phyloP scores from a whole-genome alignment of 2,888 invertebrate genomes.

The Phalera bucephala region DNA sequence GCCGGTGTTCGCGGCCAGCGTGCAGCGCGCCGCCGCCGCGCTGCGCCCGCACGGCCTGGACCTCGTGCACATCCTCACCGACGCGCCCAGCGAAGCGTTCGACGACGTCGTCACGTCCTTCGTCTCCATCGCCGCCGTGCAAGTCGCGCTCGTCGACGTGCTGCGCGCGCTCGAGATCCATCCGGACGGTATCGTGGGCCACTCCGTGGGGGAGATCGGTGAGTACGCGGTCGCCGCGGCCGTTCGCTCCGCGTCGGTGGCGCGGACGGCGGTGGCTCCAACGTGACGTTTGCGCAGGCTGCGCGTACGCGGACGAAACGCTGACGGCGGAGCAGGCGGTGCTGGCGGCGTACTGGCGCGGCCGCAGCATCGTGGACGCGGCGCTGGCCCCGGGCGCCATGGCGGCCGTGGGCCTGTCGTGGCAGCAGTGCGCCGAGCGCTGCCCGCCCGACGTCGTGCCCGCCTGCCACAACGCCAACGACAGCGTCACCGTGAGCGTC shows the following conservation, averaged over 20 bases:
- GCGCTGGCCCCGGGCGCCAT: slow-evolving; percentile 89
- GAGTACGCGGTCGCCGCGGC: slow-evolving; percentile 12
- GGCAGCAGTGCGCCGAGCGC: slow-evolving; percentile 90
- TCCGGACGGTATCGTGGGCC: slow-evolving; percentile 98
- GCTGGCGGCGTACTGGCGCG: slow-evolving; percentile 96
- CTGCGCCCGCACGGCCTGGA: slow-evolving; percentile 92
- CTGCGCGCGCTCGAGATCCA: slow-evolving; percentile 88
- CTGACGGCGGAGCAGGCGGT: slow-evolving; percentile 97
- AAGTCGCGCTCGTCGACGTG: slow-evolving; percentile 97
- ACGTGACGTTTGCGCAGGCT: slow-evolving; percentile 79
- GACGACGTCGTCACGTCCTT: slow-evolving; percentile 95
- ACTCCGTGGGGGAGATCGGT: slow-evolving; percentile 96
- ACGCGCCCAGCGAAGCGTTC: slow-evolving; percentile 89
- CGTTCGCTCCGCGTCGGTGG: too few relatives aligned
- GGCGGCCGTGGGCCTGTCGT: slow-evolving; percentile 96
- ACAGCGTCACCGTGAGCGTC: slow-evolving; percentile 90
- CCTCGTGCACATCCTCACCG: slow-evolving; percentile 90
- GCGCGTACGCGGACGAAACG: slow-evolving; percentile 98
- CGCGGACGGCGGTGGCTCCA: too few relatives aligned
- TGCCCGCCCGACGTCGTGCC: slow-evolving; percentile 91
- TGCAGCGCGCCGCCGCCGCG: slow-evolving; percentile 89
- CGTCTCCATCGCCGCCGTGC: slow-evolving; percentile 96
- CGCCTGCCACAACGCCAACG: slow-evolving; percentile 97
- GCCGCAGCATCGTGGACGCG: slow-evolving; percentile 91
- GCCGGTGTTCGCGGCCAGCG: slow-evolving; percentile 90